Percentiles rank a stretch among this genome's conserved stretches.
phyloP scores from a whole-genome alignment of 2,113 vertebrate genomes.

The Desmodus rotundus region DNA sequence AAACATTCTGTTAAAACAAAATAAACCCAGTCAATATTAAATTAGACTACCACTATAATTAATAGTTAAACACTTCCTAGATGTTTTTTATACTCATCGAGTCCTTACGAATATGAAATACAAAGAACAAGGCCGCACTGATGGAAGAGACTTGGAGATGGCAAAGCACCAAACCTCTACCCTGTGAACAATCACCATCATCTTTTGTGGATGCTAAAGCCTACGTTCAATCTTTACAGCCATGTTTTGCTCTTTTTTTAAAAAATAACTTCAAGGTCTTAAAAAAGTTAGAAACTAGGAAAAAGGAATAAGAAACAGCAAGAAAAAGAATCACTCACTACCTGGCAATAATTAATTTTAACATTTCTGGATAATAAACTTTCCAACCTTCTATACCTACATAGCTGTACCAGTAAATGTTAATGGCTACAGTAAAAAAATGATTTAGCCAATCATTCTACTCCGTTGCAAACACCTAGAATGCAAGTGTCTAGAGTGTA shows the following conservation, averaged over 20 bases:
- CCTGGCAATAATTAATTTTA: not conserved
- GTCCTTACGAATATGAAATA: not conserved
- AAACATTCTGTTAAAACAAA: conserved; percentile 90
- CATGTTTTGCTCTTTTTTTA: not conserved
- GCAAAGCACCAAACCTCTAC: not conserved
- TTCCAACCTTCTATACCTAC: not conserved
- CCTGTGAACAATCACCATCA: no score
- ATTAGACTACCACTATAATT: not conserved
- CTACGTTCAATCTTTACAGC: not conserved
- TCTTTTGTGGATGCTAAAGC: not conserved
- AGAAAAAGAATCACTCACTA: not conserved
- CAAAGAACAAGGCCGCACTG: not conserved
- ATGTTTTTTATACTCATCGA: not conserved
- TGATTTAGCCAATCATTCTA: not conserved
- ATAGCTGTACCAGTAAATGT: not conserved
- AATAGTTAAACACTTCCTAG: not conserved
- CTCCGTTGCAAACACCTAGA: not conserved
- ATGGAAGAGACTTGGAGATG: not conserved
- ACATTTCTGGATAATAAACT: not conserved
- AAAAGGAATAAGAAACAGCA: not conserved
- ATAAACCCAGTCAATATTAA: conserved; percentile 27
- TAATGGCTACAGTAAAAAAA: not conserved
- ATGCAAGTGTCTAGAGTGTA: not conserved
- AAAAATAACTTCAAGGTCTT: not conserved
- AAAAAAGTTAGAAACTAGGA: not conserved